Base-by-base conservation (phyloP, 2,888 invertebrate species). In the Sinopyrophorus schimmeli region DNA sequence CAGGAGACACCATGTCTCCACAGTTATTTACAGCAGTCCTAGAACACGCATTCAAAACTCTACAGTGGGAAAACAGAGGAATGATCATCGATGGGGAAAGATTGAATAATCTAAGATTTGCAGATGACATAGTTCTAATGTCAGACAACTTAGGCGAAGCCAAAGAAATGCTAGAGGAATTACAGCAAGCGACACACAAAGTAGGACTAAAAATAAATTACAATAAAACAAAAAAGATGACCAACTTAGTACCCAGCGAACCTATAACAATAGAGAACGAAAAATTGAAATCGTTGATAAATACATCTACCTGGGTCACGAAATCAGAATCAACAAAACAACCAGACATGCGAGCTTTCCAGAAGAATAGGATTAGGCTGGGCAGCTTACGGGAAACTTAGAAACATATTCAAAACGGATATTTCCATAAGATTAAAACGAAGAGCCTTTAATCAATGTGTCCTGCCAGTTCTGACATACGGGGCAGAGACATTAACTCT, bases 51-150 rank as follows among this genome's bases (percentile, higher is more conserved):
- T 31, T 17, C 10, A 31, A 31, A n/a, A 31, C 7, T 15, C 16
- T 31, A 15, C 15, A 31, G 7, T 28, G 28, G 15, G 28, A 28
- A 4, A 14, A 14, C 10, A 28, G n/a, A 28, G 28, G 15, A 5
- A 11, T 28, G 14, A 28, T 12, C 11, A 10, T 28, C 10, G 28
- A 28, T 10, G 28, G 15, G 28, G 12, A 28, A 14, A 12, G 12
- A 15, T 17, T 31, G 7, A 18, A 9, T 15, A 28, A 28, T 14
- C 28, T 26, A 7, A 15, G 16, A 3, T 5, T 31, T 31, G 17
- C 31, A 17, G 16, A 31, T 31, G 16, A 31, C 17, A 31, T 28
- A 16, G 31, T 31, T 10, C 10, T 31, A 17, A 5, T 18, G 5
- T 9, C 7, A 24, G 16, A 31, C n/a, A 15, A 30, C 7, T 30